Evolutionary conservation across 2,888 invertebrate genomes (phyloP).

Genomic region (Cerceris ruficornis): DNA sequence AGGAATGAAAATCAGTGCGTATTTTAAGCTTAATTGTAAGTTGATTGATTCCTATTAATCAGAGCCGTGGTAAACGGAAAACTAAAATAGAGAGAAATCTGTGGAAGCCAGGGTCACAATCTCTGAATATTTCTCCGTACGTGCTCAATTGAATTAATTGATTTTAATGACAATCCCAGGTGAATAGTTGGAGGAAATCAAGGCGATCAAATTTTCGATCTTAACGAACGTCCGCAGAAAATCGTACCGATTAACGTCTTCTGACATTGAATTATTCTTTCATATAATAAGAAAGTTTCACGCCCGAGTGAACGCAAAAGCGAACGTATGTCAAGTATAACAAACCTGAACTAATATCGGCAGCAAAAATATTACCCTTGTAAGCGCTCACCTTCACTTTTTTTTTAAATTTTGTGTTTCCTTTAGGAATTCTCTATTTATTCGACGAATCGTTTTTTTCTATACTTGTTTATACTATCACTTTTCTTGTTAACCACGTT

Average conservation of each 20-base stretch:
- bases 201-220: no score
- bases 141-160: slow-evolving; percentile 11
- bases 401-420: no score
- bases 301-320: slow-evolving; percentile 10
- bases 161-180: neutral
- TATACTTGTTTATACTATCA: no score
- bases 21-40: slow-evolving; percentile 21
- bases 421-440: no score
- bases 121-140: slow-evolving; percentile 2
- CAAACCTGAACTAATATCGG: slow-evolving; percentile 20
- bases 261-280: slow-evolving; percentile 27
- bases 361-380: neutral
- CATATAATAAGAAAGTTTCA: slow-evolving; percentile 15
- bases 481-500: no score
- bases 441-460: no score
- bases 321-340: slow-evolving; percentile 10
- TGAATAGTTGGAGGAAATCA: no score
- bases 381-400: neutral
- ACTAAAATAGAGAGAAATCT: slow-evolving; percentile 26
- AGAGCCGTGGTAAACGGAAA: slow-evolving; percentile 3
- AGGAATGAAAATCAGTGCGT: slow-evolving; percentile 29
- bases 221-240: no score
- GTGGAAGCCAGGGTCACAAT: neutral
- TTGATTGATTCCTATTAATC: slow-evolving; percentile 36
- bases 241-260: neutral